Evolutionary conservation across 2,797 vertebrate species (phyloP), one percentile per base, ranked within the genome.

Genomic region (Diplodus puntazzo): DNA sequence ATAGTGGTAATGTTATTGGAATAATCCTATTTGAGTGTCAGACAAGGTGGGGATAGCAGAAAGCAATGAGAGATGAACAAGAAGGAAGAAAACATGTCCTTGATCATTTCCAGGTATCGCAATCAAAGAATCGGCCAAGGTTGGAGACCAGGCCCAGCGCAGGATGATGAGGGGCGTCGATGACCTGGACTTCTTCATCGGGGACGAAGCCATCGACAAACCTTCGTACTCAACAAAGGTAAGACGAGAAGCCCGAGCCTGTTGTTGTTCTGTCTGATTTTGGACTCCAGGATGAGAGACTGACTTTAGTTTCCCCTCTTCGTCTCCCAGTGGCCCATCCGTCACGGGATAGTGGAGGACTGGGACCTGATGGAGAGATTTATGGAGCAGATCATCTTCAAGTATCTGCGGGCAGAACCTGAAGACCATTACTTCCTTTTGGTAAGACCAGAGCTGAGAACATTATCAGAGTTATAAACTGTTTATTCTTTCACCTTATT

Each of bases 311-410:
- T 61, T 9, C 27, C 27, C 52, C 2, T 68, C 0, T 27, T 9
- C 2, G 0, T 66, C 30, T 73, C 17, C 78, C 87, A 99, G 98
- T 99, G 98, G 98, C 98, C 98, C 54, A 99, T 99, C 75, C 97
- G 98, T 79, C 98, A 99, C 83, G 98, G 98, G 46, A 99, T 99
- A 58, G 96, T 99, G 91, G 98, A 99, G 89, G 98, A 99, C 89
- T 99, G 98, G 98, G 98, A 99, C 88, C 95, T 99, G 89, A 99
- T 99, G 98, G 98, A 99, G 92, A 95, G 97, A 69, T 99, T 98
- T 87, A 98, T 99, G 98, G 98, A 99, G 86, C 98, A 99, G 94
- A 94, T 99, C 83, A 99, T 99, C 93, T 99, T 99, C 95, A 99
- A 99, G 90, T 99, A 99, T 93, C 96, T 99, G 94, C 95, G 98